Percentiles rank a stretch among this genome's conserved stretches.
These are phyloP conservation scores for Pantherophis alleghaniensis DNA, from an alignment of 2,797 vertebrate species.

Conservation along the genomic window DNA sequence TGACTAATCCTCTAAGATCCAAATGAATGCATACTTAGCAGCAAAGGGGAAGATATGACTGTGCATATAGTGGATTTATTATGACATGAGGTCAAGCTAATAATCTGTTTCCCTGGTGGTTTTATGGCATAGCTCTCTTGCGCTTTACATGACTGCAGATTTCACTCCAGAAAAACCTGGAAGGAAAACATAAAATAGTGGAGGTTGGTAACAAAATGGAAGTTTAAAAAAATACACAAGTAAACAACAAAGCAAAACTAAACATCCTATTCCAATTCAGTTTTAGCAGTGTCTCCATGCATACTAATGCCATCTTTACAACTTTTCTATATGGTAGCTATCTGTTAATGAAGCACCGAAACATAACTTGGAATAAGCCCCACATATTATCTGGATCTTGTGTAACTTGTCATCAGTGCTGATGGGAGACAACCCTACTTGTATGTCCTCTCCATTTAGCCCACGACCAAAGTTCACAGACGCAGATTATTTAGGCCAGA, in stretches of 20 bases:
- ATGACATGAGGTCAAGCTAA: conserved; percentile 39
- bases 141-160: background rate
- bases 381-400: background rate
- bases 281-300: conserved; percentile 23
- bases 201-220: too few species aligned
- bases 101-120: conserved; percentile 16
- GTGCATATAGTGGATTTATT: background rate
- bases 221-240: background rate
- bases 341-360: conserved; percentile 24
- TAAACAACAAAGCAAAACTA: background rate
- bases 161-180: background rate
- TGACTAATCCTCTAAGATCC: conserved; percentile 49
- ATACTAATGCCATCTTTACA: conserved; percentile 52
- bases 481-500: background rate
- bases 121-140: background rate
- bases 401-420: background rate
- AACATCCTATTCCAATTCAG: background rate
- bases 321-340: conserved; percentile 30
- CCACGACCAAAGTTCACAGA: background rate
- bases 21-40: conserved; percentile 44
- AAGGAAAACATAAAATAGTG: background rate
- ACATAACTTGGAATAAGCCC: background rate
- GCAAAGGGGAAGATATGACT: conserved; percentile 8
- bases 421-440: background rate
- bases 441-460: background rate